Percentiles rank a stretch among this genome's conserved stretches.
phyloP scores from a whole-genome alignment of 2,888 invertebrate genomes.

The Drosophila picticornis region DNA sequence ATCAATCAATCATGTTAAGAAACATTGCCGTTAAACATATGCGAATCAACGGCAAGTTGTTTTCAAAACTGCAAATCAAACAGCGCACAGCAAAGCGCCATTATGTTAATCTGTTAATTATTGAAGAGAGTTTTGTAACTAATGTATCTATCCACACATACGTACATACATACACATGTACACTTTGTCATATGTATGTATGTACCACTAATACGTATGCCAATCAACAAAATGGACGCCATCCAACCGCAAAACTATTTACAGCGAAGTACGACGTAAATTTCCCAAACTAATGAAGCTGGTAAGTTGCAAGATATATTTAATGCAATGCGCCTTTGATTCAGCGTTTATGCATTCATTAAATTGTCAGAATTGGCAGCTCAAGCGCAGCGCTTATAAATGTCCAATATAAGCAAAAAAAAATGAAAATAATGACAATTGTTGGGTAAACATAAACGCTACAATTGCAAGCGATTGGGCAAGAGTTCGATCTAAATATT shows the following conservation, averaged over 20 bases:
- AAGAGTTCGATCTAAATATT: neutral
- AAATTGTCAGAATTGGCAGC: neutral
- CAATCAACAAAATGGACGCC: constrained; percentile 35
- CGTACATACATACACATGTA: neutral
- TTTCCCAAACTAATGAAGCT: constrained; percentile 94
- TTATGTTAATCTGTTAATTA: neutral
- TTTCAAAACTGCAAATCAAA: constrained; percentile 1
- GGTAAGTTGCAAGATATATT: constrained; percentile 87
- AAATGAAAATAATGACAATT: neutral
- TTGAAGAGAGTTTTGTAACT: neutral
- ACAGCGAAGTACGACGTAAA: constrained; percentile 95
- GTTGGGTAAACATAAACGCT: neutral
- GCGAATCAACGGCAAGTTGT: constrained; percentile 15
- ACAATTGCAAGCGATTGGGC: neutral
- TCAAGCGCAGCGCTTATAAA: neutral
- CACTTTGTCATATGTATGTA: neutral
- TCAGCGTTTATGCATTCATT: neutral
- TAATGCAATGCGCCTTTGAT: neutral
- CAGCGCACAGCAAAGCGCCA: neutral
- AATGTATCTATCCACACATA: constrained; percentile 2
- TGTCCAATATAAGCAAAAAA: neutral
- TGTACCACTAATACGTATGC: constrained; percentile 7
- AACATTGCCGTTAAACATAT: neutral
- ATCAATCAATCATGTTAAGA: neutral
- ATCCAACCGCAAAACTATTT: constrained; percentile 54